Evolutionary conservation across 2,888 invertebrate species (phyloP).

Genomic region (Polietes domitor): DNA sequence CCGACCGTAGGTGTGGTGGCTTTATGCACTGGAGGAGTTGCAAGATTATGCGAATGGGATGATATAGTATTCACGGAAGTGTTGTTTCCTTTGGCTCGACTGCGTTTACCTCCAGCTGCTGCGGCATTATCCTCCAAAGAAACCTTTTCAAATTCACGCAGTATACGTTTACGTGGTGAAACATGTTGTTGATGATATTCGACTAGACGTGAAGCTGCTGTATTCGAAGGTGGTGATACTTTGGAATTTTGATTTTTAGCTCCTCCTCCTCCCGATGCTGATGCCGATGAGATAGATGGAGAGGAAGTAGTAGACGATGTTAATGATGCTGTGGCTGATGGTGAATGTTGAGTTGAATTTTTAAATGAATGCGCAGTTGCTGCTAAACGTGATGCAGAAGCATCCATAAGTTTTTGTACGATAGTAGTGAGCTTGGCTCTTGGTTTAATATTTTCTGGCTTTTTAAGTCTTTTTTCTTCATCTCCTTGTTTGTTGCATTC

Average conservation of each 20-base stretch:
- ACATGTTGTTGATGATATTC: slow-evolving; percentile 82
- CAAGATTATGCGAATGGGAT: slow-evolving; percentile 36
- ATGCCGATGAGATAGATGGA: slow-evolving; percentile 33
- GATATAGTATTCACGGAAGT: slow-evolving; percentile 21
- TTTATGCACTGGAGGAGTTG: slow-evolving; percentile 49
- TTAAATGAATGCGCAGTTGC: slow-evolving; percentile 50
- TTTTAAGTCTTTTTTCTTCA: slow-evolving; percentile 78
- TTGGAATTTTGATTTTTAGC: slow-evolving; percentile 64
- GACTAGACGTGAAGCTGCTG: slow-evolving; percentile 77
- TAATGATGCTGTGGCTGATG: neutral
- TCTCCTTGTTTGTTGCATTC: slow-evolving; percentile 54
- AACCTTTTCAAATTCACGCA: slow-evolving; percentile 90
- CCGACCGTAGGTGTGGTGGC: neutral
- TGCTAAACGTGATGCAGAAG: slow-evolving; percentile 75
- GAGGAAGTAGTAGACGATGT: slow-evolving; percentile 38
- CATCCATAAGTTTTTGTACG: slow-evolving; percentile 79
- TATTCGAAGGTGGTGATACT: slow-evolving; percentile 76
- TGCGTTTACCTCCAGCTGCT: slow-evolving; percentile 82
- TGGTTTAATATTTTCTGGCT: slow-evolving; percentile 71
- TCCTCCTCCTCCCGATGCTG: neutral
- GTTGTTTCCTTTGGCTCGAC: slow-evolving; percentile 80
- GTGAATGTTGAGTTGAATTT: slow-evolving; percentile 39
- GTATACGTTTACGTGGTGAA: slow-evolving; percentile 91
- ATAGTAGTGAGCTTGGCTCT: slow-evolving; percentile 79
- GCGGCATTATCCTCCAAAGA: slow-evolving; percentile 83